These are phyloP conservation scores for Xenus cinereus DNA, from an alignment of 2,113 vertebrate species.

Conservation along the genomic window DNA sequence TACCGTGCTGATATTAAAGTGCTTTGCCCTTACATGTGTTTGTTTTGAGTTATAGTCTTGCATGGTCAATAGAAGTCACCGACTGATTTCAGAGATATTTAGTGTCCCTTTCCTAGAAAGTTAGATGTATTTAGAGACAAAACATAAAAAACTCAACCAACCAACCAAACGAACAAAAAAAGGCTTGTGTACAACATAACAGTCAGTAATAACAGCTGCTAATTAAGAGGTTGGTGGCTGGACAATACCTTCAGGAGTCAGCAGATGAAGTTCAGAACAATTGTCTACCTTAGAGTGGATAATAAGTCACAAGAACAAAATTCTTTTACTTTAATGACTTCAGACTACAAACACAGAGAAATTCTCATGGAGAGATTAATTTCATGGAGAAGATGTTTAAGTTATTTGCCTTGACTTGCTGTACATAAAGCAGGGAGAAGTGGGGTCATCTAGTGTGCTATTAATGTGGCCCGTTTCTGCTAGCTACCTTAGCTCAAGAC, in stretches of 20 bases:
- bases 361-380: not conserved
- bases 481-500: not conserved
- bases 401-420: not conserved
- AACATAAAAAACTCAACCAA: not conserved
- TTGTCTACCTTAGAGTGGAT: not conserved
- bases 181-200: not conserved
- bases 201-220: not conserved
- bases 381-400: not conserved
- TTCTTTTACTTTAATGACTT: not conserved
- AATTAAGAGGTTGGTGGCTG: not conserved
- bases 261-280: not conserved
- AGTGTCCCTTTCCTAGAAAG: not conserved
- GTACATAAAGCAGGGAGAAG: not conserved
- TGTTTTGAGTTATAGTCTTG: not conserved
- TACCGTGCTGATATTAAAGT: not conserved
- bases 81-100: not conserved
- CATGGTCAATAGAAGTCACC: not conserved
- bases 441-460: not conserved
- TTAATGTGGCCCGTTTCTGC: not conserved
- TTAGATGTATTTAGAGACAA: not conserved
- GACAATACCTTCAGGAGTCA: not conserved
- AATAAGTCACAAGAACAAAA: not conserved
- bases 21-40: not conserved
- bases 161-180: not conserved
- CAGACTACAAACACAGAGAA: not conserved